Evolutionary conservation across 2,888 invertebrate species (phyloP).

Genomic region (Blastobasis adustella): DNA sequence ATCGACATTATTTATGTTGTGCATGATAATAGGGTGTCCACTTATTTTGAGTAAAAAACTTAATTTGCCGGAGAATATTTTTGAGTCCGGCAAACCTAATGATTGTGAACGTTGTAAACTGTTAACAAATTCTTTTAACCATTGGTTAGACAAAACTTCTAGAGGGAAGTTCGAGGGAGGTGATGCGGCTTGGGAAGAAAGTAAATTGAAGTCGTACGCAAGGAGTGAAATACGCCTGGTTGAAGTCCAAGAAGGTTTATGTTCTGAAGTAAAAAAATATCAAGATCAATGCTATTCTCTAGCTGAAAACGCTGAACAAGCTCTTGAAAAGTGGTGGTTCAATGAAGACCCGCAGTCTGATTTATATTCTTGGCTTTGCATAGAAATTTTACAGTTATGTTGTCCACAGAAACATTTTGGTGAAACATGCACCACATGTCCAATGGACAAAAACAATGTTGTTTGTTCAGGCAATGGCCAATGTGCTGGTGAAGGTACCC

Average conservation of each 20-base stretch:
- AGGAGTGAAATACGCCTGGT: slow-evolving; percentile 92
- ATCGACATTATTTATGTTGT: slow-evolving; percentile 17
- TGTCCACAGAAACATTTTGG: slow-evolving; percentile 91
- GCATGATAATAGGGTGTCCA: slow-evolving; percentile 22
- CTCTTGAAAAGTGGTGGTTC: slow-evolving; percentile 93
- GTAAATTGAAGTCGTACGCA: slow-evolving; percentile 86
- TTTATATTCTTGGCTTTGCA: slow-evolving; percentile 81
- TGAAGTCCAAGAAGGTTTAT: slow-evolving; percentile 93
- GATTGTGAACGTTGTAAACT: slow-evolving; percentile 83
- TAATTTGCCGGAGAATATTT: slow-evolving; percentile 15
- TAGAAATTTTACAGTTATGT: slow-evolving; percentile 84
- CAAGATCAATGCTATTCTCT: slow-evolving; percentile 87
- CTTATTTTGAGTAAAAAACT: slow-evolving; percentile 24
- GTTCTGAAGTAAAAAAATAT: slow-evolving; percentile 80
- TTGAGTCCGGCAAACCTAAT: slow-evolving; percentile 18
- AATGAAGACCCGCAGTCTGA: slow-evolving; percentile 69
- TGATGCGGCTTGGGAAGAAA: slow-evolving; percentile 94
- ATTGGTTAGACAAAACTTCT: slow-evolving; percentile 87
- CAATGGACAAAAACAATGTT: slow-evolving; percentile 57
- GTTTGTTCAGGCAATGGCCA: slow-evolving; percentile 88
- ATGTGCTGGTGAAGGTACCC: slow-evolving; percentile 89
- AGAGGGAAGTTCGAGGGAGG: slow-evolving; percentile 94
- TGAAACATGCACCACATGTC: slow-evolving; percentile 84
- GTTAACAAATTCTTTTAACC: slow-evolving; percentile 82
- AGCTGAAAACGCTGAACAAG: slow-evolving; percentile 86